phyloP scores from a whole-genome alignment of 2,888 invertebrate species.

The Drosophila vallismaia region DNA sequence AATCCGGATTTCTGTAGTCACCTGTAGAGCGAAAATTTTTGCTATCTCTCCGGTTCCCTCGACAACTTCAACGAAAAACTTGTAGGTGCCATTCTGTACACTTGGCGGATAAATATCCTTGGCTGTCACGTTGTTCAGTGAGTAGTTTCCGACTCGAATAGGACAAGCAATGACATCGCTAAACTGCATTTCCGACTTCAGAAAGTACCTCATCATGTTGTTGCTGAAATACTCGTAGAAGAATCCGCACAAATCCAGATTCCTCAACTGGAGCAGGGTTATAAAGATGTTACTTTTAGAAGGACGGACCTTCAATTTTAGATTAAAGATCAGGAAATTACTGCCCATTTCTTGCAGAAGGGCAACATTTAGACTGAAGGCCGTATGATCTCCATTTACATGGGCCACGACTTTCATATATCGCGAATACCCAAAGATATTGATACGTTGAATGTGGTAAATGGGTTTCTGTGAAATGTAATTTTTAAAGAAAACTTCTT shows the following conservation, averaged over 20 bases:
- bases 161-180: slow-evolving; percentile 54
- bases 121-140: slow-evolving; percentile 35
- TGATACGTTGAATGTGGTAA: slow-evolving; percentile 33
- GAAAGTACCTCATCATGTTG: slow-evolving; percentile 42
- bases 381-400: slow-evolving; percentile 39
- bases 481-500: neutral
- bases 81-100: slow-evolving; percentile 52
- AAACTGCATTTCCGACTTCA: slow-evolving; percentile 38
- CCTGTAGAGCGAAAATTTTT: slow-evolving; percentile 66
- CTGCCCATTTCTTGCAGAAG: slow-evolving; percentile 50
- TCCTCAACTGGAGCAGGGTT: slow-evolving; percentile 45
- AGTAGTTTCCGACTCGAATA: slow-evolving; percentile 52
- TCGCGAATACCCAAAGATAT: slow-evolving; percentile 37
- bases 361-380: slow-evolving; percentile 47
- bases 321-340: slow-evolving; percentile 63
- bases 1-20: slow-evolving; percentile 47
- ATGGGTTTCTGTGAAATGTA: slow-evolving; percentile 14
- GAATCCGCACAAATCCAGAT: slow-evolving; percentile 61
- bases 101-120: slow-evolving; percentile 42
- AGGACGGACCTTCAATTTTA: slow-evolving; percentile 41
- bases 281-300: slow-evolving; percentile 6
- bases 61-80: slow-evolving; percentile 58
- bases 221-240: slow-evolving; percentile 39
- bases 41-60: slow-evolving; percentile 57
- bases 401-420: slow-evolving; percentile 41